Evolutionary conservation across 53 echinoderm and acorn worm genomes (phyloP).

Genomic region (Henricia sp.): DNA sequence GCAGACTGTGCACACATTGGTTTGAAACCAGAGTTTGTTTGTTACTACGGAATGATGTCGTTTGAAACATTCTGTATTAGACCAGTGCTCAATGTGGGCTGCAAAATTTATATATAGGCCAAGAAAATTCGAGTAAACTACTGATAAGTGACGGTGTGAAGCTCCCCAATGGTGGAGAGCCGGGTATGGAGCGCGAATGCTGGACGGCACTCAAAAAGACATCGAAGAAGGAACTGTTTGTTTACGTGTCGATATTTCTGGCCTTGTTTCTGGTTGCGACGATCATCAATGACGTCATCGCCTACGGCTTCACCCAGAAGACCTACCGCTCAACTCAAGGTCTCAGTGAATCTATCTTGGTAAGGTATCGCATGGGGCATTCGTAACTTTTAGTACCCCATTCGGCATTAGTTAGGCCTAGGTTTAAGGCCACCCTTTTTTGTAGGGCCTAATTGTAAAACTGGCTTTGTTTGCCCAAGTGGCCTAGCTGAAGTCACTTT

Average conservation of each 20-base stretch:
- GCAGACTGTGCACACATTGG: too few relatives aligned
- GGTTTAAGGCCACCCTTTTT: not conserved
- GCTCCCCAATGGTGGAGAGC: not conserved
- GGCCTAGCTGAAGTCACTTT: too few relatives aligned
- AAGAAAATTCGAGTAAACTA: not conserved
- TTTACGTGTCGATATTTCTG: constrained; percentile 70
- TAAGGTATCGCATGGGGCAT: constrained; percentile 30
- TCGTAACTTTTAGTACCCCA: too few relatives aligned
- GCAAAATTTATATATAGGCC: not conserved
- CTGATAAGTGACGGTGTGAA: too few relatives aligned
- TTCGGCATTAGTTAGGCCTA: not conserved
- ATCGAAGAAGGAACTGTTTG: constrained; percentile 76
- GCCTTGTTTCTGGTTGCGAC: constrained; percentile 66
- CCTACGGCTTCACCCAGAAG: constrained; percentile 66
- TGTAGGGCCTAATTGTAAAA: too few relatives aligned
- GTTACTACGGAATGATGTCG: too few relatives aligned
- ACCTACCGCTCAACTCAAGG: constrained; percentile 74
- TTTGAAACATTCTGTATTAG: too few relatives aligned
- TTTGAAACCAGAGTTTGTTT: too few relatives aligned
- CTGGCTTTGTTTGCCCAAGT: too few relatives aligned
- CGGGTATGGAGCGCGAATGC: constrained; percentile 7
- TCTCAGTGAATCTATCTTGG: constrained; percentile 76
- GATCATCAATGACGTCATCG: constrained; percentile 73
- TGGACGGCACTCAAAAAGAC: constrained; percentile 64
- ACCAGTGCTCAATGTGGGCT: too few relatives aligned